Base-by-base conservation (phyloP, 2,888 invertebrate species). In the Cheilosia pagana region DNA sequence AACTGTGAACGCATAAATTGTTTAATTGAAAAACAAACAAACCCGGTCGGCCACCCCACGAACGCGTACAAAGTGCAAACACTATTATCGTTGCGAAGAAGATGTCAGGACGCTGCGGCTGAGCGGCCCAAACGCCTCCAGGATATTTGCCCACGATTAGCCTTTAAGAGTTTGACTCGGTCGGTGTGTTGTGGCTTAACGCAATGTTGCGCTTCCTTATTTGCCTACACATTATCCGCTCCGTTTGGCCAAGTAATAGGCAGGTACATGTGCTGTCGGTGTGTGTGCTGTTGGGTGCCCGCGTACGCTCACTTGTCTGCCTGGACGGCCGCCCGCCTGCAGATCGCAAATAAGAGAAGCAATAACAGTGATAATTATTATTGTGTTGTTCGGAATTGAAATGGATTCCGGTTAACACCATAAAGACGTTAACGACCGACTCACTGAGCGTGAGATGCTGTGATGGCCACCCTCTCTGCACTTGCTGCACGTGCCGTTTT, bases 91-190 rank as follows among this genome's bases (percentile, higher is more conserved):
- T 31, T 75, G 23, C 31, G 31, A 16, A 53, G 60, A 70, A 71
- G 75, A 67, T 60, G 63, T 41, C 65, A 50, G 79, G 52, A 60
- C 6, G 28, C 35, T 28, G 28, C 8, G 50, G 7, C 14, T 45
- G 16, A 45, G 14, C 43, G 21, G 16, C 57, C 45, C 65, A 45
- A 48, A 81, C 62, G 83, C 86, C 88, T 87, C 65, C 86, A 86
- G 88, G 88, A 87, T 87, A 86, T 88, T 88, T 88, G 87, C 79
- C 83, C 62, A 74, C 87, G 88, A 88, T 88, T 88, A 87, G 87
- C 88, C 83, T 86, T 87, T 86, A 79, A 81, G 83, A 75, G 70
- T 63, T 81, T 86, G 77, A 86, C 86, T 81, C 77, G 35, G 63
- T 85, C 70, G 55, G 71, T 81, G 60, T 81, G 60, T 81, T 62